Evolutionary conservation across 1,140 invertebrate species (phyloP), one percentile per base, ranked within the genome.

Genomic region (Drosophila sproati): DNA sequence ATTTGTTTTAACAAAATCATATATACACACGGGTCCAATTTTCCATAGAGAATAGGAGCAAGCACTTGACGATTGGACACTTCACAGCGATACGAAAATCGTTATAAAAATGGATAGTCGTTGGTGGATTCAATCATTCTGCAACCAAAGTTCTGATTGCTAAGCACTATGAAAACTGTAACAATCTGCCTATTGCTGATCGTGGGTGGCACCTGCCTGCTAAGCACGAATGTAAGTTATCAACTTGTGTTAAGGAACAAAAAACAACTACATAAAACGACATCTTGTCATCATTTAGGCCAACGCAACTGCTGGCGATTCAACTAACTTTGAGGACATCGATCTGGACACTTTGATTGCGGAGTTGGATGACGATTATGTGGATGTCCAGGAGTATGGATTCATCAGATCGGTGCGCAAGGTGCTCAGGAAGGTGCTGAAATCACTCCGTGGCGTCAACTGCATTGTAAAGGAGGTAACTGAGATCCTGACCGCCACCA

Each of bases 401-500:
- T 69, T 81, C 34, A 20, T 86, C 4, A 1, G 7, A 2, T 5
- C 10, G 5, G 64, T 77, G 62, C 48, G 31, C 3, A 56, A 43
- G 0, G 5, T 55, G 0, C 5, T 90, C 10, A 64, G 29, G n/a
- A 59, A 54, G 7, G 67, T 39, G 5, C 35, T 69, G 5, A 79
- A 69, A 39, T 52, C 77, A 2, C 4, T 76, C 12, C 78, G 80
- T n/a, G 87, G 82, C 12, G 69, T 79, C 39, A 74, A 70, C 45
- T 91, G 87, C 60, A 76, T 72, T 31, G 3, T 91, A 0, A 74
- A 82, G 32, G 64, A 82, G 39, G 77, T 78, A 1, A 41, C 20
- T 8, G 29, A 32, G 1, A 34, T 91, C 0, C 2, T 82, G 56
- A 12, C 10, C 0, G 62, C 74, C n/a, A 59, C 67, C 60, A 75